These are phyloP conservation scores for Dichetophora obliterata DNA, from an alignment of 2,888 invertebrate genomes.

Conservation along the genomic window DNA sequence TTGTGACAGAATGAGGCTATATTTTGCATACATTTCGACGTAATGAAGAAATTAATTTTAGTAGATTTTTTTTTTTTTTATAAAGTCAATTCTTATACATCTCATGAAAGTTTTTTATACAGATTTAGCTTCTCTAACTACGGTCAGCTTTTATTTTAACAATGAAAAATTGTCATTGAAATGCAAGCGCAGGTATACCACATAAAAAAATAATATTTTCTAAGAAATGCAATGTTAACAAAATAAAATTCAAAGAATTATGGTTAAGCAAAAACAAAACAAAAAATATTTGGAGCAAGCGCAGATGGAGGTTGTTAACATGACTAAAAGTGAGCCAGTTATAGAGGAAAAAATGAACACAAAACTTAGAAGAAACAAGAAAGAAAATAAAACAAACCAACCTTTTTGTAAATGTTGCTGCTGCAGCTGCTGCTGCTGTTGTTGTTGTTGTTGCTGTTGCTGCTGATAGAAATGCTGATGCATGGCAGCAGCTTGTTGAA, in stretches of 20 bases:
- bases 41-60: no score
- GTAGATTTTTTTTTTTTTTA: no score
- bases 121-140: no score
- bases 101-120: no score
- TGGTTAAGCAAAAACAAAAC: not conserved
- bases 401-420: constrained; percentile 58
- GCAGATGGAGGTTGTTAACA: constrained; percentile 19
- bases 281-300: constrained; percentile 20
- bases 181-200: not conserved
- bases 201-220: not conserved
- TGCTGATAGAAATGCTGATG: constrained; percentile 65
- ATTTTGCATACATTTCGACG: no score
- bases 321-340: not conserved
- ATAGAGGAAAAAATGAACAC: not conserved
- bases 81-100: no score
- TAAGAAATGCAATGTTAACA: not conserved
- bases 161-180: not conserved
- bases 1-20: no score
- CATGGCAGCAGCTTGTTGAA: constrained; percentile 65
- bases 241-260: no score
- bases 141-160: not conserved
- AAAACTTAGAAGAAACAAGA: constrained; percentile 2
- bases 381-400: constrained; percentile 46
- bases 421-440: constrained; percentile 53
- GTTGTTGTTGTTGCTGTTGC: constrained; percentile 59